Conservation (phyloP, 2,113 vertebrate species). For the Pagrus major region DNA sequence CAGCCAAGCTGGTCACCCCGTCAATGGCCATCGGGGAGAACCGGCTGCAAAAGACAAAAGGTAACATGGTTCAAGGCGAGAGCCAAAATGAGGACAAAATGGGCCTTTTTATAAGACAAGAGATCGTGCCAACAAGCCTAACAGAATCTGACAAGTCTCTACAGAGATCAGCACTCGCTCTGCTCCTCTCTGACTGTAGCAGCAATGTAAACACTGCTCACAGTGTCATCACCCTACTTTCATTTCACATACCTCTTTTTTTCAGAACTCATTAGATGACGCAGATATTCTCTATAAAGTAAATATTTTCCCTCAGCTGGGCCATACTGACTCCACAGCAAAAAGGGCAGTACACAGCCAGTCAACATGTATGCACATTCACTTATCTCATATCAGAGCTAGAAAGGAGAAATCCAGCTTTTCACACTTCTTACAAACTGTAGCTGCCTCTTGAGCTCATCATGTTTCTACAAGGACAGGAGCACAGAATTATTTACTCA, state of each 20-base stretch:
- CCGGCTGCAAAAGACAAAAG: conserved; percentile 84
- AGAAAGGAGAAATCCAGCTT: background rate
- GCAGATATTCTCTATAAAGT: background rate
- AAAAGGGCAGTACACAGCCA: background rate
- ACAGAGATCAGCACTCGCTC: conserved; percentile 28
- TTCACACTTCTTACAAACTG: background rate
- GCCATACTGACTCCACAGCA: background rate
- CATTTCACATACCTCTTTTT: background rate
- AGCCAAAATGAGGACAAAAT: conserved; percentile 24
- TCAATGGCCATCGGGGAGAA: conserved; percentile 99
- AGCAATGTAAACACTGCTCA: background rate
- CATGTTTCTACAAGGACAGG: background rate
- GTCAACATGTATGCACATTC: background rate
- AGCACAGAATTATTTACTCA: background rate
- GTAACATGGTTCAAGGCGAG: conserved; percentile 47
- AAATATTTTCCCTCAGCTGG: background rate
- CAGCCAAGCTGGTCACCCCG: conserved; percentile 97
- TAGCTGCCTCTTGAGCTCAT: background rate
- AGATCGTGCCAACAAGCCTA: conserved; percentile 26
- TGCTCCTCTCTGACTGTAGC: background rate
- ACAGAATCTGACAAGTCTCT: conserved; percentile 42
- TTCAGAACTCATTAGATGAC: background rate
- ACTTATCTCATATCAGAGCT: background rate
- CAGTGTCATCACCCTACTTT: background rate
- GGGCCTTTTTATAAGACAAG: conserved; percentile 21